phyloP scores from a whole-genome alignment of 1,140 invertebrate genomes.

The Nilaparvata lugens region DNA sequence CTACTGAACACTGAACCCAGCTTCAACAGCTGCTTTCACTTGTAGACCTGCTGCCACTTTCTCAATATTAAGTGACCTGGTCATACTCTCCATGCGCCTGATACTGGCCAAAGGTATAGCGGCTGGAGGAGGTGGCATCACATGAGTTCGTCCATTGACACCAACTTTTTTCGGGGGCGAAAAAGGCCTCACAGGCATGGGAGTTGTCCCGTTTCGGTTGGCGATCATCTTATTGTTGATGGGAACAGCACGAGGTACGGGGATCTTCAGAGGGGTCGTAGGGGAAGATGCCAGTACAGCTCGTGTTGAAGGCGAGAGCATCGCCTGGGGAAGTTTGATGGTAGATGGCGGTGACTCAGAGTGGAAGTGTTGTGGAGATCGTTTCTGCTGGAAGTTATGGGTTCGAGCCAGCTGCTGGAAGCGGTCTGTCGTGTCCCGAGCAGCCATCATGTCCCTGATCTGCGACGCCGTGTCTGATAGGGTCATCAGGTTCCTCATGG shows the following conservation, averaged over 20 bases:
- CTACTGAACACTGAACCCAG: not conserved
- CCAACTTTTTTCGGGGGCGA: constrained; percentile 1
- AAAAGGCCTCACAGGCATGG: not conserved
- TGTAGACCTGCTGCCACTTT: constrained; percentile 29
- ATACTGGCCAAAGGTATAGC: constrained; percentile 22
- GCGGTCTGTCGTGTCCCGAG: not conserved
- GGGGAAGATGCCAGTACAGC: not conserved
- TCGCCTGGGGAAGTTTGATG: constrained; percentile 7
- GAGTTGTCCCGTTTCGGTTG: not conserved
- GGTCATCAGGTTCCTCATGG: constrained; percentile 28
- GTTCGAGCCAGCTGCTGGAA: not conserved
- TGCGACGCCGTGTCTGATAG: constrained; percentile 29
- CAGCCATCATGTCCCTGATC: constrained; percentile 20
- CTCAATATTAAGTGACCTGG: constrained; percentile 27
- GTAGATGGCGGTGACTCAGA: not conserved
- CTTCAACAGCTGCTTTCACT: constrained; percentile 24
- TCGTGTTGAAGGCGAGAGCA: not conserved
- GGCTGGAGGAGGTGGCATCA: constrained; percentile 16
- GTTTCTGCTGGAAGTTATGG: not conserved
- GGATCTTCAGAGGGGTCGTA: constrained; percentile 15
- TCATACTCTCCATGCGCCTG: constrained; percentile 30
- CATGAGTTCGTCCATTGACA: constrained; percentile 3
- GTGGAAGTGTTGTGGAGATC: not conserved
- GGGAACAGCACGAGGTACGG: constrained; percentile 7
- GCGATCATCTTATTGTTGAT: constrained; percentile 7